Evolutionary conservation across 2,113 vertebrate species (phyloP).

Genomic region (Abramis brama): DNA sequence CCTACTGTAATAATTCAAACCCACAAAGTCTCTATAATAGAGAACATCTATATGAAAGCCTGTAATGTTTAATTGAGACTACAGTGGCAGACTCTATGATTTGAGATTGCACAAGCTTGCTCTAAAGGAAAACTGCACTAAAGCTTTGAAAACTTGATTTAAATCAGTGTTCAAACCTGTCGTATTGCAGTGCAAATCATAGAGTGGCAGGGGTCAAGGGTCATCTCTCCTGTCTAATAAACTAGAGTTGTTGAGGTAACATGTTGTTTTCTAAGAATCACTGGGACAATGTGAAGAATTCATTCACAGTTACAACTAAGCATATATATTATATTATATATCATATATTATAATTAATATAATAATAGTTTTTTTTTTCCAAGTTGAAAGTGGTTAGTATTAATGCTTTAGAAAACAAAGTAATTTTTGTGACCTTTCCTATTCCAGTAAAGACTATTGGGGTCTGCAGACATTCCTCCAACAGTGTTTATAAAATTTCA

Average conservation of each 20-base stretch:
- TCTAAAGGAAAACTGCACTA: neutral
- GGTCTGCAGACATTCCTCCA: neutral
- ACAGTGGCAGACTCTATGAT: neutral
- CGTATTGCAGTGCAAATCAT: slow-evolving; percentile 60
- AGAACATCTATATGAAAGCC: neutral
- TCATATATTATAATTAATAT: no score
- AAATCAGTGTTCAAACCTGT: neutral
- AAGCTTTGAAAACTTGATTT: slow-evolving; percentile 37
- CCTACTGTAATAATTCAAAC: neutral
- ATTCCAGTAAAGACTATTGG: neutral
- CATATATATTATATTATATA: no score
- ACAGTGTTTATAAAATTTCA: neutral
- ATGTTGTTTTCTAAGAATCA: neutral
- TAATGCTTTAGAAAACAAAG: no score
- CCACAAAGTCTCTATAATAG: neutral
- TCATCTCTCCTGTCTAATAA: neutral
- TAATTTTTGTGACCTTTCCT: neutral
- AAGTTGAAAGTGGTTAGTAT: no score
- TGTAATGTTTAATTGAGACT: neutral
- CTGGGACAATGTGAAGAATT: neutral
- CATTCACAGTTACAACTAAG: neutral
- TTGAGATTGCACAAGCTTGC: neutral
- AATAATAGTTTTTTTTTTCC: no score
- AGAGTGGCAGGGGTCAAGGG: neutral
- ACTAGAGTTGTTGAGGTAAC: neutral